Base-by-base conservation (phyloP, 64 coral and sea anemone genomes). In the Acropora tenuis region DNA sequence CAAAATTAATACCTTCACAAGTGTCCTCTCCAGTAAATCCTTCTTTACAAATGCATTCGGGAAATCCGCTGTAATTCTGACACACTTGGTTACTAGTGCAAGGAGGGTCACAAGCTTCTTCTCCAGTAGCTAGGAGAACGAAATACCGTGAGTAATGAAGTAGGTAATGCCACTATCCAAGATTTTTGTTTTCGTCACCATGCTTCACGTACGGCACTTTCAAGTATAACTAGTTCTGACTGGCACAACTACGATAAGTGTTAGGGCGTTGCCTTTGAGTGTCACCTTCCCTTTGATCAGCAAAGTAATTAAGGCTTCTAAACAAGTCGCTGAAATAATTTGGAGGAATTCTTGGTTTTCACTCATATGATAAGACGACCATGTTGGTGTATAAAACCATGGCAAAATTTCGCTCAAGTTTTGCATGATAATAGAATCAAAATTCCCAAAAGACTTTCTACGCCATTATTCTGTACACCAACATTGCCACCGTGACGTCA, bases 1-100 rank as follows among this genome's bases (percentile, higher is more conserved):
- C 60, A 16, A 63, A 13, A 15, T 15, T 15, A 55, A 13, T 78
- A 91, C 90, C 90, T 91, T 2, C 15, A 73, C 90, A 91, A 6
- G 30, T 79, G 6, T 83, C 80, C 3, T 87, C 45, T 2, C 81
- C 81, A 48, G 61, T 11, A 48, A 47, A 84, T 16, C 81, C 81
- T 47, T 30, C 57, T 19, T 20, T 18, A 40, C 81, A 84, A 5
- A 50, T 16, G 17, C 81, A 84, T 47, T 84, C 81, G 69, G 81
- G 81, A 84, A 47, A 59, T 69, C 60, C 17, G 3, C 63, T 84
- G 43, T 45, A 69, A 84, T 84, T 71, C 60, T 84, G 81, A 20
- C 81, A 84, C 5, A 84, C 59, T 84, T 15, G 12, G 43, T 84
- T 84, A 8, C 11, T 17, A 46, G 5, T 44, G 63, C 81, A 84